These are phyloP conservation scores for Paraplagusia blochii DNA, from an alignment of 2,113 vertebrate genomes.

Conservation along the genomic window DNA sequence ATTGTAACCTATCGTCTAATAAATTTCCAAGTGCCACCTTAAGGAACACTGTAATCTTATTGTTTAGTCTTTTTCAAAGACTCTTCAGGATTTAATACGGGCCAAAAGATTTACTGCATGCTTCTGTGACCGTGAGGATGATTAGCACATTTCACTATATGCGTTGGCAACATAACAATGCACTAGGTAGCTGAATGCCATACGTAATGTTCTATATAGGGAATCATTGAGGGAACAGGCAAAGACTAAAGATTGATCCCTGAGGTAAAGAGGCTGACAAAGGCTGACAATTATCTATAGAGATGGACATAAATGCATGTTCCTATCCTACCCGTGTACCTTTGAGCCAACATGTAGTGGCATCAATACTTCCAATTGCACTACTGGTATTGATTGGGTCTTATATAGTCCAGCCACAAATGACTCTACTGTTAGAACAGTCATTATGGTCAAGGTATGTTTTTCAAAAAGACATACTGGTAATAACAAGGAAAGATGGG, in stretches of 20 bases:
- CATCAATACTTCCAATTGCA: constrained; percentile 10
- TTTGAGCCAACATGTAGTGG: neutral
- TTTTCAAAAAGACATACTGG: neutral
- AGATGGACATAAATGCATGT: neutral
- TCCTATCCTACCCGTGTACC: neutral
- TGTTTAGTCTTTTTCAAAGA: too few species aligned
- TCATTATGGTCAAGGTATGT: neutral
- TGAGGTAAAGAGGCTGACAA: neutral
- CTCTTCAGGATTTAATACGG: too few species aligned
- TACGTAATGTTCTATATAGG: neutral
- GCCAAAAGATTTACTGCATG: too few species aligned
- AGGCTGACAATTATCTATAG: neutral
- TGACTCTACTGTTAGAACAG: neutral
- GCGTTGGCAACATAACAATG: neutral
- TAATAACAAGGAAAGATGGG: too few species aligned
- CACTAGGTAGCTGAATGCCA: neutral
- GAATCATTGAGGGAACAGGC: neutral
- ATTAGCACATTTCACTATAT: too few species aligned
- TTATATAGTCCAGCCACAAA: neutral
- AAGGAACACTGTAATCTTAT: too few species aligned
- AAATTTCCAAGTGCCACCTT: too few species aligned
- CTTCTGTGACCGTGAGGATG: too few species aligned
- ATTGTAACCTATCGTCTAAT: too few species aligned
- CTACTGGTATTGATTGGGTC: neutral
- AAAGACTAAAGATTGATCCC: neutral